Percentiles rank a stretch among this genome's conserved stretches.
Conservation (phyloP, 2,113 vertebrate genomes). For the Platanista minor region DNA sequence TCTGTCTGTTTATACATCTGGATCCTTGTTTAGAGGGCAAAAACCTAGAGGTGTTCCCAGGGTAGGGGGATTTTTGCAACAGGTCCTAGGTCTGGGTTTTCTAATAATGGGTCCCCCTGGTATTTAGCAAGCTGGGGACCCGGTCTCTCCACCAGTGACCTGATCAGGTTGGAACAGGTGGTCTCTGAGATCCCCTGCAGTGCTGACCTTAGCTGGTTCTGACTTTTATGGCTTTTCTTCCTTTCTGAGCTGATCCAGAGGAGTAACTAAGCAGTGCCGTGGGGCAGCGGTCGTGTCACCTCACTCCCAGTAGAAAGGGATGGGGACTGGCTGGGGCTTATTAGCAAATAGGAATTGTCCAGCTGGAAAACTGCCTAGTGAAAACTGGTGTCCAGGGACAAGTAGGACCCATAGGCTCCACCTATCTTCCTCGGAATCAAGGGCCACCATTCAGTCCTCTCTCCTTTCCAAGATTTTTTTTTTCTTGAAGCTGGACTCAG, state of each 20-base stretch:
- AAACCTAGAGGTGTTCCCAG: neutral
- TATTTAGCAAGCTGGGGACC: neutral
- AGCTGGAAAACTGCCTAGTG: neutral
- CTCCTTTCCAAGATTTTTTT: neutral
- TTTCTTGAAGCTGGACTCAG: conserved; percentile 24
- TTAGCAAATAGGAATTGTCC: conserved; percentile 44
- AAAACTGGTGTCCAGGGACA: conserved; percentile 43
- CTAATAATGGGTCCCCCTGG: neutral
- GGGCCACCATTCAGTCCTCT: neutral
- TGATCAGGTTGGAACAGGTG: neutral
- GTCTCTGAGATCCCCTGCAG: conserved; percentile 28
- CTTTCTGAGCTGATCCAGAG: neutral
- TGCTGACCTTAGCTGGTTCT: conserved; percentile 44
- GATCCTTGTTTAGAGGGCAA: neutral
- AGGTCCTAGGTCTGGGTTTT: conserved; percentile 68
- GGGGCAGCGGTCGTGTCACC: neutral
- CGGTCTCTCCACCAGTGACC: rapidly evolving
- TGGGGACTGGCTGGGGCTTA: neutral
- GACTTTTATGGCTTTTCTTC: conserved; percentile 51
- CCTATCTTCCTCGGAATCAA: neutral
- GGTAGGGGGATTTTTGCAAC: conserved; percentile 73
- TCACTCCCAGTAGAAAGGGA: neutral
- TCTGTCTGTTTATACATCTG: neutral
- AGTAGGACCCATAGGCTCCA: neutral
- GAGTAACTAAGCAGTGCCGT: conserved; percentile 25